Evolutionary conservation across 2,888 invertebrate species (phyloP).

Genomic region (Glyphotaelius pellucidus): DNA sequence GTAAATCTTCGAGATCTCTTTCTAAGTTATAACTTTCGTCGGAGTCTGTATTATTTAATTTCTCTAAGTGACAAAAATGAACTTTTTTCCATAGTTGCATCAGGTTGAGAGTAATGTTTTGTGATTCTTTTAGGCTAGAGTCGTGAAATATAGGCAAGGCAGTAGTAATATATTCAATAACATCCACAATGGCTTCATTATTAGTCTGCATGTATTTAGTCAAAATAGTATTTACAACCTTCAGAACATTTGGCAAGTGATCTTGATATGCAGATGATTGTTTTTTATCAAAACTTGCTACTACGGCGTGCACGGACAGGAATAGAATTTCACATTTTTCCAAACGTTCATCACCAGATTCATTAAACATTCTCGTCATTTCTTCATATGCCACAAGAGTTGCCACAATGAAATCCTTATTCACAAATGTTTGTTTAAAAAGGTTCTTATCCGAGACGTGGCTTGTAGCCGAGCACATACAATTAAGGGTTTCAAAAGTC

Average conservation of each 20-base stretch:
- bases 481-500: conserved; percentile 80
- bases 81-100: conserved; percentile 47
- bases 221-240: conserved; percentile 54
- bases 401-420: conserved; percentile 51
- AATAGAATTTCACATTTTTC: conserved; percentile 57
- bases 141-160: conserved; percentile 14
- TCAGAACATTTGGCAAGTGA: conserved; percentile 42
- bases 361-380: conserved; percentile 29
- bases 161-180: conserved; percentile 57
- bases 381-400: conserved; percentile 57
- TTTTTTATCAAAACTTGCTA: conserved; percentile 40
- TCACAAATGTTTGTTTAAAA: conserved; percentile 57
- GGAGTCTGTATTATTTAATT: not conserved
- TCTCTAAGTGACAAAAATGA: not conserved
- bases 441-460: conserved; percentile 67
- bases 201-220: conserved; percentile 33
- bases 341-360: conserved; percentile 15
- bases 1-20: conserved; percentile 30
- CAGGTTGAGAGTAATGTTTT: conserved; percentile 48
- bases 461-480: conserved; percentile 74
- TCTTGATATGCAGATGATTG: conserved; percentile 29
- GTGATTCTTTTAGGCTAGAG: conserved; percentile 42
- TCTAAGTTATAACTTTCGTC: conserved; percentile 3
- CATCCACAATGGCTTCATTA: conserved; percentile 50
- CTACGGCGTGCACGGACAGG: conserved; percentile 55